These are phyloP conservation scores for Nymphalis c-album DNA, from an alignment of 2,888 invertebrate species.

Conservation along the genomic window DNA sequence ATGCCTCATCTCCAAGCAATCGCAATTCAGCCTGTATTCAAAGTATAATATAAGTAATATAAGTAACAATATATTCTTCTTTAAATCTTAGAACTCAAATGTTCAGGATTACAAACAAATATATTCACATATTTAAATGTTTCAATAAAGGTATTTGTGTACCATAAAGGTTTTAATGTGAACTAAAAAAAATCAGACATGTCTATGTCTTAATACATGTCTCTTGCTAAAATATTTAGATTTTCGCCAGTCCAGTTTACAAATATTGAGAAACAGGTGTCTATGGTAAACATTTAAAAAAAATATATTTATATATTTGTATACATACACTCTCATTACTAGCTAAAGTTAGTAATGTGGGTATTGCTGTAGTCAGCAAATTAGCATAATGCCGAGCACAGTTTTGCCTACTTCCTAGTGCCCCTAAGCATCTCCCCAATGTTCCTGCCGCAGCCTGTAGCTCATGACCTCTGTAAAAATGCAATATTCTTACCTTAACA, in stretches of 20 bases:
- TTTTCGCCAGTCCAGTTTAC: no score
- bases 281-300: no score
- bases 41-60: conserved; percentile 11
- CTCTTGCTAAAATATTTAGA: no score
- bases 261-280: no score
- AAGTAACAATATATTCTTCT: no score
- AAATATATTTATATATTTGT: neutral
- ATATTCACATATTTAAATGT: no score
- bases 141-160: no score
- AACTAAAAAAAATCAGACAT: no score
- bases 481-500: no score
- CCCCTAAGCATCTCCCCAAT: conserved; percentile 71
- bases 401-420: conserved; percentile 68
- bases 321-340: conserved; percentile 75
- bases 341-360: conserved; percentile 68
- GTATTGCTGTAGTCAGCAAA: conserved; percentile 67
- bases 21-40: conserved; percentile 71
- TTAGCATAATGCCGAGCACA: conserved; percentile 72
- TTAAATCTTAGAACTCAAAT: no score
- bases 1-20: conserved; percentile 74
- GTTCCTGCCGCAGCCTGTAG: conserved; percentile 72
- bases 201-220: no score
- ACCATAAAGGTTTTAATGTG: no score
- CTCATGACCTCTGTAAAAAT: conserved; percentile 62
- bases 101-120: conserved; percentile 9